Base-by-base conservation (phyloP, 1,140 invertebrate species). In the Lepidurus couesii region DNA sequence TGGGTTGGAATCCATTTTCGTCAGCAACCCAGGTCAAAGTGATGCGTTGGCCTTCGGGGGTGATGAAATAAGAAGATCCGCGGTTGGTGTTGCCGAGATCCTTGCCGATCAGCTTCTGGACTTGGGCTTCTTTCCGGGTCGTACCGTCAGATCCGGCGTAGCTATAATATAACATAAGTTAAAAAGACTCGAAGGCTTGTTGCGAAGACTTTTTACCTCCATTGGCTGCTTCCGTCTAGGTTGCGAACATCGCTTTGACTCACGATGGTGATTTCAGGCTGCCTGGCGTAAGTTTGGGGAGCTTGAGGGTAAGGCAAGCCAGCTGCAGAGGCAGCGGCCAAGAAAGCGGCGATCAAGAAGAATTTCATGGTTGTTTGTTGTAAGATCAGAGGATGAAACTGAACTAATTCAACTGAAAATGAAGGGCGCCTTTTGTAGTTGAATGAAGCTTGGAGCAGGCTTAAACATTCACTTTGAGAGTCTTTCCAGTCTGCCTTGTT, bases 321-420 rank as follows among this genome's bases (percentile, higher is more conserved):
- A 74, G 78, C 78, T 21, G 78, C 78, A 11, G 74, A 73, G 34
- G 78, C 78, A 43, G 75, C 78, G 74, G 78, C 78, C 73, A 78
- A 73, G 34, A 79, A 44, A 47, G 73, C 42, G 75, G 78, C 78
- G 53, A 78, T 9, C 8, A 78, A 11, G 7, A 78, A 65, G 53
- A 65, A 65, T 65, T 65, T 65, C 53, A 65, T 34, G n/a, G 53
- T 11, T 65, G 53, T 2, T 16, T 65, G 13, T 9, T 13, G 0
- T n/a, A n/a, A 65, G 53, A 65, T 65, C 53, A 65, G 53, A 65
- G 9, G 53, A 65, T 7, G 53, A 16, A 65, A 65, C 53, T 65
- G 53, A 65, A 65, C 9, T 65, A 16, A 65, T 21, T 16, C 53
- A 10, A 65, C 16, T 65, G 53, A 65, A 21, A 21, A 13, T n/a